Conservation (phyloP, 2,888 invertebrate species). For the Rhingia rostrata region DNA sequence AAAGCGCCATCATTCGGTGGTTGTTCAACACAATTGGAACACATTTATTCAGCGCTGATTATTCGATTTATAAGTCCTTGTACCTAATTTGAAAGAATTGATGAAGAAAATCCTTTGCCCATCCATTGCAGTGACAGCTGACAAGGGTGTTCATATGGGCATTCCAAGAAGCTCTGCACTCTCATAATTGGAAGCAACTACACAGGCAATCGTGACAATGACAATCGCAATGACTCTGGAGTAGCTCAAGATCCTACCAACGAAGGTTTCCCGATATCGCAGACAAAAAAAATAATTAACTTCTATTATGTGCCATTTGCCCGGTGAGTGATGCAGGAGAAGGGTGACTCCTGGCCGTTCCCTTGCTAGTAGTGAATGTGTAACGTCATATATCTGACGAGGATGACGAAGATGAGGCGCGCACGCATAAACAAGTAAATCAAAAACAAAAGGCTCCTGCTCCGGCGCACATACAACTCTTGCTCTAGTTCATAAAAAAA, state of each 20-base stretch:
- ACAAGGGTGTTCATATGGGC: constrained; percentile 59
- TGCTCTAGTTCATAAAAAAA: constrained; percentile 66
- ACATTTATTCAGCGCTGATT: constrained; percentile 38
- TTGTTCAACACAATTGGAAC: constrained; percentile 40
- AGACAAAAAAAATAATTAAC: constrained; percentile 71
- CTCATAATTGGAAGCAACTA: constrained; percentile 58
- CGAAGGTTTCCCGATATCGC: constrained; percentile 41
- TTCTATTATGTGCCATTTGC: constrained; percentile 72
- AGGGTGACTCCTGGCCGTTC: constrained; percentile 15
- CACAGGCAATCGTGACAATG: constrained; percentile 56
- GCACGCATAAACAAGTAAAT: constrained; percentile 63
- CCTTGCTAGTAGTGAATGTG: constrained; percentile 42
- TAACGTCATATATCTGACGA: constrained; percentile 46
- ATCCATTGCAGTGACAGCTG: constrained; percentile 63
- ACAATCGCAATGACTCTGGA: constrained; percentile 59
- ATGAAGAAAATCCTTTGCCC: constrained; percentile 58
- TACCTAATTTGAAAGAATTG: constrained; percentile 30
- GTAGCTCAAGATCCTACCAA: constrained; percentile 68
- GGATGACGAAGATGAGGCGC: constrained; percentile 45
- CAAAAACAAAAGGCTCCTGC: constrained; percentile 50
- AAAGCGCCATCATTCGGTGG: constrained; percentile 64
- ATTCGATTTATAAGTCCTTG: constrained; percentile 51
- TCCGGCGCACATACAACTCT: background rate
- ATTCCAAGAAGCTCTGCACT: constrained; percentile 57
- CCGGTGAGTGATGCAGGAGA: constrained; percentile 23